Evolutionary conservation across 2,797 vertebrate species (phyloP).

Genomic region (Harpagifer antarcticus): DNA sequence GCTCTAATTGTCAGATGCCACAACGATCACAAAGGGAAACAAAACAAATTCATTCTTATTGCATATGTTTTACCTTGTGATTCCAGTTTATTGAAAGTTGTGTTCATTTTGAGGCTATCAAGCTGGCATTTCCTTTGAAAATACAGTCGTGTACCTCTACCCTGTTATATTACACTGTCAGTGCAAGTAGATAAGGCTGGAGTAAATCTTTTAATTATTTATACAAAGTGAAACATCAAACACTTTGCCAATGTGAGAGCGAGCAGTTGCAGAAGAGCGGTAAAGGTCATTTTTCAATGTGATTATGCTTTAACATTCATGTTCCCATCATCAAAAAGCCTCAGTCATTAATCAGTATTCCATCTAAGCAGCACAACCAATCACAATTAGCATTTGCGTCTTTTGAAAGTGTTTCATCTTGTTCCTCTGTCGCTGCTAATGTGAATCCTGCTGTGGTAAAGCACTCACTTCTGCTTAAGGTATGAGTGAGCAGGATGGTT

Average conservation of each 20-base stretch:
- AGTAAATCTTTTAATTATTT: constrained; percentile 59
- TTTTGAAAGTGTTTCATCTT: constrained; percentile 53
- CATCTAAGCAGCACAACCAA: constrained; percentile 59
- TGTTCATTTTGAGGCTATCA: not conserved
- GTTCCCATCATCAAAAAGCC: constrained; percentile 56
- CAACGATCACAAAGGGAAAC: not conserved
- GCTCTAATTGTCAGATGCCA: constrained; percentile 48
- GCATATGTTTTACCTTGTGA: not conserved
- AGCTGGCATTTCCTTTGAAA: constrained; percentile 22
- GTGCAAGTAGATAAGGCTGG: constrained; percentile 23
- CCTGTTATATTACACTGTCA: constrained; percentile 19
- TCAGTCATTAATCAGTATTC: constrained; percentile 42
- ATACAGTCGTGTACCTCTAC: constrained; percentile 26
- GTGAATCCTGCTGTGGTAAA: constrained; percentile 24
- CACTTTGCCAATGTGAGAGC: constrained; percentile 44
- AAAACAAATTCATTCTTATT: constrained; percentile 4
- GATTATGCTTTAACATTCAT: constrained; percentile 56
- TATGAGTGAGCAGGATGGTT: constrained; percentile 27
- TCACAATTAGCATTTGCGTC: constrained; percentile 59
- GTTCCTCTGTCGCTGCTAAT: constrained; percentile 41
- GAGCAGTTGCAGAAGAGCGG: constrained; percentile 43
- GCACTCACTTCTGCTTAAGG: constrained; percentile 29
- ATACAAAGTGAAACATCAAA: constrained; percentile 57
- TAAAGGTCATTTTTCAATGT: constrained; percentile 55
- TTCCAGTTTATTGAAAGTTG: not conserved